phyloP scores from a whole-genome alignment of 2,113 vertebrate genomes.

The Leptocoma aspasia region DNA sequence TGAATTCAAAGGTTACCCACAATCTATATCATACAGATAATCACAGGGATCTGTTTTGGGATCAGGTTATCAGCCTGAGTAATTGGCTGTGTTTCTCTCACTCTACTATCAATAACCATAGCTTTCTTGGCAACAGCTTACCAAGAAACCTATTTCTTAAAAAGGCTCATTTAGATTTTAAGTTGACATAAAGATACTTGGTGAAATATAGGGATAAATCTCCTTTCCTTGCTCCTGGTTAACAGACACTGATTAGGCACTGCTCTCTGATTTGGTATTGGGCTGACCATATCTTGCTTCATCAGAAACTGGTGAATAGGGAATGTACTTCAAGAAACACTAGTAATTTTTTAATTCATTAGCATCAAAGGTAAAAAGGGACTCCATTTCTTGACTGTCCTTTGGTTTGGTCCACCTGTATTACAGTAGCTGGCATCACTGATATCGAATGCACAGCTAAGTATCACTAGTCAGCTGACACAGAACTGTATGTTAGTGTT shows the following conservation, averaged over 20 bases:
- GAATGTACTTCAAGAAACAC: not conserved
- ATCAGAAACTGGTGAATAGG: not conserved
- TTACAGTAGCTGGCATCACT: not conserved
- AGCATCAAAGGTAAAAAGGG: not conserved
- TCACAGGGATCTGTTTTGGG: not conserved
- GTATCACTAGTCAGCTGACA: not conserved
- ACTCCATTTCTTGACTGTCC: not conserved
- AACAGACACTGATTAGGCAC: not conserved
- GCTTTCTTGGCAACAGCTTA: not conserved
- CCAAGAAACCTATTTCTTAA: not conserved
- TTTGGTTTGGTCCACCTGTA: not conserved
- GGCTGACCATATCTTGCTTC: not conserved
- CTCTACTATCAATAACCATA: not conserved
- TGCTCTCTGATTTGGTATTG: not conserved
- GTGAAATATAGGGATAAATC: not conserved
- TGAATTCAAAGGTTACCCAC: not conserved
- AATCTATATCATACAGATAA: not conserved
- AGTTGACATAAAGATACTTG: not conserved
- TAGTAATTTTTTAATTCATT: not conserved
- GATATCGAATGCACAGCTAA: not conserved
- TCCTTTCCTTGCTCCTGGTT: not conserved
- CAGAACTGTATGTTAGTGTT: not conserved
- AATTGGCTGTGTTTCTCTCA: not conserved
- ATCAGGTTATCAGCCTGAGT: not conserved
- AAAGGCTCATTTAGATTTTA: not conserved